These are phyloP conservation scores for Tenthredo livida DNA, from an alignment of 2,888 invertebrate species.

Conservation along the genomic window DNA sequence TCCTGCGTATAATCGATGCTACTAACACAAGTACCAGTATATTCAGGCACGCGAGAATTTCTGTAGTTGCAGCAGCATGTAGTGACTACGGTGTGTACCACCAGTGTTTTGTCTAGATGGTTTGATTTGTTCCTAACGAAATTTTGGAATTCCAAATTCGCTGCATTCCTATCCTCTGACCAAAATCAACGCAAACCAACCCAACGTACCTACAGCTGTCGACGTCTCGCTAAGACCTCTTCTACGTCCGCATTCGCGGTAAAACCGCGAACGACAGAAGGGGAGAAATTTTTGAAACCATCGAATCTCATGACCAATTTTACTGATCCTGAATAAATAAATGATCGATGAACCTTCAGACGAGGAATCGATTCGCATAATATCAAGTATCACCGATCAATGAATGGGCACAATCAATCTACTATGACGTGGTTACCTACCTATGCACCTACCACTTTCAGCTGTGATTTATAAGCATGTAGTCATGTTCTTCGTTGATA, in stretches of 20 bases:
- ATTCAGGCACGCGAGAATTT: constrained; percentile 30
- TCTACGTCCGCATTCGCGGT: no score
- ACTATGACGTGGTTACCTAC: background rate
- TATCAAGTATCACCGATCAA: background rate
- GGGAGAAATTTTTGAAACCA: no score
- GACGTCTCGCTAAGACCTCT: background rate
- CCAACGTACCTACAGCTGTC: constrained; percentile 17
- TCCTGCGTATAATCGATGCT: constrained; percentile 41
- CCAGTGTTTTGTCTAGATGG: constrained; percentile 39
- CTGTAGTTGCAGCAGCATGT: background rate
- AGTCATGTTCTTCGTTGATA: background rate
- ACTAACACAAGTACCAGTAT: background rate
- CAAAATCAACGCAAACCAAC: background rate
- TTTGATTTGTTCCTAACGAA: constrained; percentile 39
- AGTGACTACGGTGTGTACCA: background rate
- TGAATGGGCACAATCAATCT: background rate
- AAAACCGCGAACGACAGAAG: no score
- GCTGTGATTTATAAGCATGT: constrained; percentile 10
- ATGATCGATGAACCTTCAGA: background rate
- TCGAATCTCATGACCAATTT: no score
- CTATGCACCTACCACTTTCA: constrained; percentile 21
- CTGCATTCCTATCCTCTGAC: background rate
- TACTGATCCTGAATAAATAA: background rate
- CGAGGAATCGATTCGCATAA: background rate
- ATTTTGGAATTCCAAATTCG: constrained; percentile 39